A percentile compares a stretch with the other conserved stretches of the same genome.
phyloP scores from a whole-genome alignment of 2,113 vertebrate species.

The Corvus hawaiiensis region DNA sequence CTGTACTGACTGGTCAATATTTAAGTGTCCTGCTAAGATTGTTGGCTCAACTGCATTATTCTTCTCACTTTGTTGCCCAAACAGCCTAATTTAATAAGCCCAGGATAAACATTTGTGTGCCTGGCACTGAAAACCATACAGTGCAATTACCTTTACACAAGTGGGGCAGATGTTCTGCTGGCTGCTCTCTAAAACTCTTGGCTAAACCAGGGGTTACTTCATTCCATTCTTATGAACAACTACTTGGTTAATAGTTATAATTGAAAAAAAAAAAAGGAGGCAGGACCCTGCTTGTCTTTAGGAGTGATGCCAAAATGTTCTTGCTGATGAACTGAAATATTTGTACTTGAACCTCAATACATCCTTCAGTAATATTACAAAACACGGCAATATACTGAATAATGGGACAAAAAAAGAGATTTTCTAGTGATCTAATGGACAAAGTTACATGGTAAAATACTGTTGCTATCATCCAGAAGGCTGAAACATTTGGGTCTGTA shows the following conservation, averaged over 20 bases:
- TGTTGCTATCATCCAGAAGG: not conserved
- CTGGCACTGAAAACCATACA: not conserved
- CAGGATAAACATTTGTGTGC: not conserved
- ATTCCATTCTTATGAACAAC: not conserved
- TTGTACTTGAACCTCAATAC: not conserved
- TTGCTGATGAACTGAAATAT: not conserved
- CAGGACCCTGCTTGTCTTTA: not conserved
- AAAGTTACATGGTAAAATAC: not conserved
- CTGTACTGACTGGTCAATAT: not conserved
- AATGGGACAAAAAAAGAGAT: not conserved
- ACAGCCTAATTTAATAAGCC: not conserved
- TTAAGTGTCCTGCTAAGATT: not conserved
- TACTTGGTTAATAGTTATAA: not conserved
- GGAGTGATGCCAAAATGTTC: not conserved
- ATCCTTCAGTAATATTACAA: not conserved
- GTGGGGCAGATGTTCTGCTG: not conserved
- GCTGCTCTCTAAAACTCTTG: not conserved
- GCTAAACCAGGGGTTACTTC: not conserved
- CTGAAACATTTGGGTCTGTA: not conserved
- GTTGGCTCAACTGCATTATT: not conserved
- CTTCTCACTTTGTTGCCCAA: not conserved
- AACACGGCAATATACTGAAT: not conserved
- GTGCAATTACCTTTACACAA: not conserved
- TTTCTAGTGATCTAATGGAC: not conserved
- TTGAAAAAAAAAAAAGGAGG: not conserved